Evolutionary conservation across 2,888 invertebrate genomes (phyloP).

Genomic region (Xestia ashworthii): DNA sequence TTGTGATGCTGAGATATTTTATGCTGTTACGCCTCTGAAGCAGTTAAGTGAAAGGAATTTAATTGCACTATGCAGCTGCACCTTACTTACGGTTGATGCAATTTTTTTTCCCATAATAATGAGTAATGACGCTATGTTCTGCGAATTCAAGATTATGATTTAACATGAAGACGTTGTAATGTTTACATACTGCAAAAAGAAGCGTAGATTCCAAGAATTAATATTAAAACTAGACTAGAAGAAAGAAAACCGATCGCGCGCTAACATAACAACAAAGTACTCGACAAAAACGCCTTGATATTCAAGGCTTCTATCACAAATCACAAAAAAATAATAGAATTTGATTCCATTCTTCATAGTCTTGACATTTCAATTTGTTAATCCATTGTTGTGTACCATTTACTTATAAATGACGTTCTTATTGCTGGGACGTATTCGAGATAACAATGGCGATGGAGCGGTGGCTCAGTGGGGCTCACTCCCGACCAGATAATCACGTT

Average conservation of each 20-base stretch:
- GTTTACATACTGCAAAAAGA: constrained; percentile 33
- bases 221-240: constrained; percentile 25
- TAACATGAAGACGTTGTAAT: constrained; percentile 30
- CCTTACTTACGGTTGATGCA: constrained; percentile 16
- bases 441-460: constrained; percentile 59
- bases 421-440: constrained; percentile 49
- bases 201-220: constrained; percentile 8
- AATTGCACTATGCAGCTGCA: constrained; percentile 11
- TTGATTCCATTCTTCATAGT: constrained; percentile 59
- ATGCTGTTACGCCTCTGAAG: constrained; percentile 7
- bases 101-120: constrained; percentile 38
- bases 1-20: constrained; percentile 11
- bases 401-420: constrained; percentile 54
- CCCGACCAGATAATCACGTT: constrained; percentile 70
- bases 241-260: constrained; percentile 11
- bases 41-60: constrained; percentile 33
- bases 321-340: constrained; percentile 48
- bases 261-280: constrained; percentile 27
- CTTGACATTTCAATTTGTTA: constrained; percentile 68
- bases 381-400: constrained; percentile 63
- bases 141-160: constrained; percentile 45
- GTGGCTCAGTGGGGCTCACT: constrained; percentile 49
- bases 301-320: constrained; percentile 36
- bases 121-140: constrained; percentile 39
- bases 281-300: constrained; percentile 35